Evolutionary conservation across 2,113 vertebrate genomes (phyloP).

Genomic region (Urocitellus parryii): DNA sequence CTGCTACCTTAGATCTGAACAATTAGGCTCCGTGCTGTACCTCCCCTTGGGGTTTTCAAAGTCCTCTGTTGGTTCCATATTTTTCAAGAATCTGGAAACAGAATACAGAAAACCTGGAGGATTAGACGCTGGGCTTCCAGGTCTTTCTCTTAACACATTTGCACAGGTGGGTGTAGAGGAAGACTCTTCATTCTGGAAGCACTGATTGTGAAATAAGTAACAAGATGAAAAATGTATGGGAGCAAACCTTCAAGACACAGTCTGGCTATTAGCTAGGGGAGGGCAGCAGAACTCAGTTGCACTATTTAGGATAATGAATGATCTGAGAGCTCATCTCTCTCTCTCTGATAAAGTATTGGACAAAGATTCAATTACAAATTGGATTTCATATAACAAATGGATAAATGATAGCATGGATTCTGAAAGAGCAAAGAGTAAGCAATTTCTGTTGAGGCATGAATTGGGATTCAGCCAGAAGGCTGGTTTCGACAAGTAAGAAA

Average conservation of each 20-base stretch:
- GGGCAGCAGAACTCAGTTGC: not conserved
- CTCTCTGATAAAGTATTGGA: conserved; percentile 65
- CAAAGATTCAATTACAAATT: conserved; percentile 78
- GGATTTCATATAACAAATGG: conserved; percentile 70
- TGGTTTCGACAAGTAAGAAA: conserved; percentile 69
- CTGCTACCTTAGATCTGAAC: not conserved
- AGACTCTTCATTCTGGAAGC: not conserved
- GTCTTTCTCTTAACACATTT: not conserved
- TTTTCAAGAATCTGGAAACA: not conserved
- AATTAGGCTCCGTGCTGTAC: not conserved
- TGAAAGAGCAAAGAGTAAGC: conserved; percentile 71
- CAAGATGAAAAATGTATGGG: not conserved
- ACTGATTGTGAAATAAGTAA: not conserved
- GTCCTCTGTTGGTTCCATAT: not conserved
- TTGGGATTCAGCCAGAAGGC: conserved; percentile 62
- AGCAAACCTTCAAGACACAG: not conserved
- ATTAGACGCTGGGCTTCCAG: not conserved
- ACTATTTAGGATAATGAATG: conserved; percentile 63
- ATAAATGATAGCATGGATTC: conserved; percentile 58
- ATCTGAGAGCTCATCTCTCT: conserved; percentile 49
- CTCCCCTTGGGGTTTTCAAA: not conserved
- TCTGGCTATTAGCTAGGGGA: not conserved
- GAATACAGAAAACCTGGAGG: not conserved
- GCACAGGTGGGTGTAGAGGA: not conserved
- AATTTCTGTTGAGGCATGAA: conserved; percentile 63